Base-by-base conservation (phyloP, 2,888 invertebrate species). In the Dasypogon diadema region DNA sequence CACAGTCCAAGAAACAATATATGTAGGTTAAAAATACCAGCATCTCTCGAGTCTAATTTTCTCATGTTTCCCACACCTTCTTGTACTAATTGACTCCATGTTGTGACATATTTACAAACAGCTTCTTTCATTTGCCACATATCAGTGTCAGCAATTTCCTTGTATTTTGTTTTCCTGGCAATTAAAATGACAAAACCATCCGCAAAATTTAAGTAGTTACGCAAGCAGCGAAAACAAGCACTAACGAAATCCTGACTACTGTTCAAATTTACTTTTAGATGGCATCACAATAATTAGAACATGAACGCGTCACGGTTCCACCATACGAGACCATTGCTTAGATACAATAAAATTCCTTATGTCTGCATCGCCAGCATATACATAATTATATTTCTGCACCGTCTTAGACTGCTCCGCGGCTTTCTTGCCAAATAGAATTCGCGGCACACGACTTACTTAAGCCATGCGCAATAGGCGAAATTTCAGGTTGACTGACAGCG, bases 261-360 rank as follows among this genome's bases (percentile, higher is more conserved):
- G 42, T 42, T 6, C 42, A 60, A 21, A 37, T 60, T 60, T 60
- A 60, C 60, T 60, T 42, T 42, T 60, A 21, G 60, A 60, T 60
- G 37, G 60, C 60, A 60, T 37, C 42, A 37, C 60, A 42, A 60
- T 60, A 60, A 60, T 60, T 60, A 60, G 60, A 60, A 60, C 60
- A 60, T 60, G 60, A 37, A 60, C 14, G 34, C 60, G 60, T 60
- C 60, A 60, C 12, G 18, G 60, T 37, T 30, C 60, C 34, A 21
- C 37, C 37, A 12, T 34, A 5, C 3, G n/a, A 42, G 8, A 60
- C 12, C 10, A 37, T 16, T 18, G 60, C 34, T 16, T 14, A 12
- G 60, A 21, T 60, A 60, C 60, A 60, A 60, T 60, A 60, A 60
- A 60, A 60, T 60, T 18, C 60, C 22, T 60, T 16, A 16, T 6